Conservation (phyloP, 2,797 vertebrate species). For the Acrossocheilus fasciatus region DNA sequence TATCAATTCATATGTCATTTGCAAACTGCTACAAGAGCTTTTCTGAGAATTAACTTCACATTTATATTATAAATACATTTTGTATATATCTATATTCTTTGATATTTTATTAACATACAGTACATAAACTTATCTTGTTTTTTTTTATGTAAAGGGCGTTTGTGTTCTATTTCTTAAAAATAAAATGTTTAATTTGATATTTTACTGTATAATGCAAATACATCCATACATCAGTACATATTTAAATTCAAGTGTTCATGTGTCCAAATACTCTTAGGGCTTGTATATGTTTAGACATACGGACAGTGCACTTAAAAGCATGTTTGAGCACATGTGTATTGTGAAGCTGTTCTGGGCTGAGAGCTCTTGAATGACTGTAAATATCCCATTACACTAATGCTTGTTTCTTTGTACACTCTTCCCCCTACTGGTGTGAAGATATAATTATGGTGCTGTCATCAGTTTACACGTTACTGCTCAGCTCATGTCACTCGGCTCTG, state of each 20-base stretch:
- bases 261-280: not conserved
- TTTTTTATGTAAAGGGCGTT: not conserved
- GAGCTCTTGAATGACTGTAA: slow-evolving; percentile 56
- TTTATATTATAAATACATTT: not conserved
- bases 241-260: not conserved
- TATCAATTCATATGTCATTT: not conserved
- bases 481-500: not conserved
- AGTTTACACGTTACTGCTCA: slow-evolving; percentile 68
- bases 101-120: not conserved
- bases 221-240: not conserved
- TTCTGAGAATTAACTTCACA: not conserved
- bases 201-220: not conserved
- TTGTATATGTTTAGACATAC: not conserved
- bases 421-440: slow-evolving; percentile 81
- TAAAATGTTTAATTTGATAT: not conserved
- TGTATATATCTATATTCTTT: not conserved
- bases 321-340: slow-evolving; percentile 40
- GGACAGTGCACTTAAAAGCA: slow-evolving; percentile 24
- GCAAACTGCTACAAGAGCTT: not conserved
- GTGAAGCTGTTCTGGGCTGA: slow-evolving; percentile 39
- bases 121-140: too few species aligned
- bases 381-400: slow-evolving; percentile 52
- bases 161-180: not conserved
- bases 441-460: slow-evolving; percentile 70
- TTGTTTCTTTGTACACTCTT: slow-evolving; percentile 81